Conservation (phyloP, 2,797 vertebrate species). For the Sarcophilus harrisii region DNA sequence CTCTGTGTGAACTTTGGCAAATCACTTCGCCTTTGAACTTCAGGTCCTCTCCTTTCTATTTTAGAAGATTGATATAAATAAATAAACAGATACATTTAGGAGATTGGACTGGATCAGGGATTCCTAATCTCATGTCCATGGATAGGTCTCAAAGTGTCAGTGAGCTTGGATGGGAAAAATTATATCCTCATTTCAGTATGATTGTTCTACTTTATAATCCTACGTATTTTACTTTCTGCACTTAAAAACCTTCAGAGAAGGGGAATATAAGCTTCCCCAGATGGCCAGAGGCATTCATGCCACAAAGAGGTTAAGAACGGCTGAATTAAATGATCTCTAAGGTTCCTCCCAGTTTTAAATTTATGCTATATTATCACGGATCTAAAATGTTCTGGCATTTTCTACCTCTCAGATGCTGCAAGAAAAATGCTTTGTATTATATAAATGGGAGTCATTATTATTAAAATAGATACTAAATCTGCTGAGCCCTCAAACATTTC, state of each 20-base stretch:
- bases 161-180: background rate
- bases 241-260: background rate
- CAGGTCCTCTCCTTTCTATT: background rate
- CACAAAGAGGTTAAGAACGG: background rate
- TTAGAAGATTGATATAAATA: background rate
- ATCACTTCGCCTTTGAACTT: background rate
- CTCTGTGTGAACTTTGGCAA: no score
- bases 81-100: background rate
- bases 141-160: background rate
- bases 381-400: background rate
- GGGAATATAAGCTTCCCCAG: background rate
- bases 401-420: background rate
- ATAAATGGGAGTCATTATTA: background rate
- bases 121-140: background rate
- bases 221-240: background rate
- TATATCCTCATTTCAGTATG: background rate
- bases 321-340: background rate
- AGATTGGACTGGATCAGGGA: background rate
- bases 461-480: constrained; percentile 1
- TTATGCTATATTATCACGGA: background rate
- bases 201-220: background rate
- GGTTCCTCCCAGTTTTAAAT: background rate
- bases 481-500: background rate
- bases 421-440: constrained; percentile 7
- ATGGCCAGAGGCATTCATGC: background rate